phyloP scores from a whole-genome alignment of 2,797 vertebrate species.

The Pipistrellus nathusii region DNA sequence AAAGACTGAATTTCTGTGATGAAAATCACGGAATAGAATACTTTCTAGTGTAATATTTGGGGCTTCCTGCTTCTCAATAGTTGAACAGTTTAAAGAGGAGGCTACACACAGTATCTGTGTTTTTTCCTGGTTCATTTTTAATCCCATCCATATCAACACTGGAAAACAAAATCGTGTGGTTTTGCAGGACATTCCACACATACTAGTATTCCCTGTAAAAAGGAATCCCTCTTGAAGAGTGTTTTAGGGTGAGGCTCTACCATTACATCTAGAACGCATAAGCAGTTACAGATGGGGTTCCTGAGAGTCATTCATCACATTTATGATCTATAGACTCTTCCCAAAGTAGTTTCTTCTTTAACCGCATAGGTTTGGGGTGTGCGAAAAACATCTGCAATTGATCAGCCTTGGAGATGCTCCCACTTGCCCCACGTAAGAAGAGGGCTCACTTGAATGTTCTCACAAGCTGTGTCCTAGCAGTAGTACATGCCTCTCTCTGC shows the following conservation, averaged over 20 bases:
- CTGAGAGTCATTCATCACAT: slow-evolving; percentile 60
- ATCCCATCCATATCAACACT: slow-evolving; percentile 37
- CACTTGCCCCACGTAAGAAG: neutral
- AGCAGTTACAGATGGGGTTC: slow-evolving; percentile 68
- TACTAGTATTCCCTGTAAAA: slow-evolving; percentile 25
- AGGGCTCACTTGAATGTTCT: neutral
- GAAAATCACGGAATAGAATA: slow-evolving; percentile 47
- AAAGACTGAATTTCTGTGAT: slow-evolving; percentile 57
- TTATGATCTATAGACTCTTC: slow-evolving; percentile 63
- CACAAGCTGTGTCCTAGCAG: too few relatives aligned
- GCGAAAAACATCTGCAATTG: slow-evolving; percentile 58
- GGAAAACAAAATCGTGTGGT: slow-evolving; percentile 48
- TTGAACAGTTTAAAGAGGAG: slow-evolving; percentile 28
- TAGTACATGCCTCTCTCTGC: too few relatives aligned
- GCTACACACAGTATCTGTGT: neutral
- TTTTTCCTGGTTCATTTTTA: slow-evolving; percentile 63
- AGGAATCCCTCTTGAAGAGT: slow-evolving; percentile 63
- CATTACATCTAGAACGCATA: slow-evolving; percentile 27
- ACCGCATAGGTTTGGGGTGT: slow-evolving; percentile 46
- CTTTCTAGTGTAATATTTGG: slow-evolving; percentile 50
- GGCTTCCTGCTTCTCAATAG: slow-evolving; percentile 49
- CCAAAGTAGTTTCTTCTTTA: slow-evolving; percentile 60
- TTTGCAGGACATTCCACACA: slow-evolving; percentile 44
- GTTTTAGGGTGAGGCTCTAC: slow-evolving; percentile 35
- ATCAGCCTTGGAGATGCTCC: slow-evolving; percentile 46